Base-by-base conservation (phyloP, 2,888 invertebrate genomes). In the Bellardia pandia region DNA sequence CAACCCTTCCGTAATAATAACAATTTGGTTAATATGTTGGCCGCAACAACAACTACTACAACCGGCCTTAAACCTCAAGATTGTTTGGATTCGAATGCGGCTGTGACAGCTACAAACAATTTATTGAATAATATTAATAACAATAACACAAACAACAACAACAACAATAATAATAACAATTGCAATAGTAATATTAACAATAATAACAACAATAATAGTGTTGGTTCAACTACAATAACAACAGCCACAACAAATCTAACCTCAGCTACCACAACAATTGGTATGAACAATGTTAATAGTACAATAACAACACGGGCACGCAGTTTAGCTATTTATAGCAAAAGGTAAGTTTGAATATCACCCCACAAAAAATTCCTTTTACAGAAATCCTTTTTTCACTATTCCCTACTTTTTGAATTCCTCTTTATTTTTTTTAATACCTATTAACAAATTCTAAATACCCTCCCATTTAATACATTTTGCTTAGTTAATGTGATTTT, bases 1-100 rank as follows among this genome's bases (percentile, higher is more conserved):
- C 94, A 94, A 87, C 94, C 94, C 58, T 94, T 94, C 83, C 92
- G 94, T n/a, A 93, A 94, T 51, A 93, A 92, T 83, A 92, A 90
- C 42, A 92, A 91, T 75, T 88, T 90, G 45, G 90, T 89, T 5
- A 91, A 91, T 85, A 88, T 91, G 69, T 88, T 91, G 75, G 90
- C 89, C 74, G 66, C 88, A 64, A 84, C 84, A 72, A 76, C 77
- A 8, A 40, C 77, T 64, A 60, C 85, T 8, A 40, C 86, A 60
- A 56, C 30, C 1, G 77, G 58, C 3, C 62, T 68, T 58, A 86
- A 86, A 16, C 66, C 68, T 8, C 76, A 72, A 42, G 84, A 81
- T 23, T 75, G 84, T 60, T 66, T 85, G 51, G 84, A 75, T 66
- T 68, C 64, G 45, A 84, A 78, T 71, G 60, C 86, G 37, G 69